phyloP scores from a whole-genome alignment of 2,113 vertebrate genomes.

The Aviceda subcristata region DNA sequence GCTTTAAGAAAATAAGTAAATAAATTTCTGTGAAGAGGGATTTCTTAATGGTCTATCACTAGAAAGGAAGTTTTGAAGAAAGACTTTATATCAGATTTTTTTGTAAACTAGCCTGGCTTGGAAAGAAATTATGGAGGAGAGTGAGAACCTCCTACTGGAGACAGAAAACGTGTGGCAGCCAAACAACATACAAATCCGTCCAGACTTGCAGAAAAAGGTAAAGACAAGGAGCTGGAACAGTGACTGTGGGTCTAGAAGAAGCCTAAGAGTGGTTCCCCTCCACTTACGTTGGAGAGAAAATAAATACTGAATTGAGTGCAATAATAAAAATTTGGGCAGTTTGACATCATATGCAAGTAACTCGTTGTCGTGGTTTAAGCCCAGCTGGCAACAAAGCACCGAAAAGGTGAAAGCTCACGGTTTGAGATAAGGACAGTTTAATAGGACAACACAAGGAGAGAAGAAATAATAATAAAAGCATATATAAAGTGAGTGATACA shows the following conservation, averaged over 20 bases:
- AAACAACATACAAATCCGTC: background rate
- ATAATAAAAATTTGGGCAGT: background rate
- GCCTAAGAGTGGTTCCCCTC: fast-evolving
- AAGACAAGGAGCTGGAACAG: background rate
- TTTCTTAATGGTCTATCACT: background rate
- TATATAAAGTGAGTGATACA: no score
- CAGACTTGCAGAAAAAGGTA: background rate
- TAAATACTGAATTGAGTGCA: background rate
- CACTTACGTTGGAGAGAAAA: background rate
- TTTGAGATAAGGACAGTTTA: no score
- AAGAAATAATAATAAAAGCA: no score
- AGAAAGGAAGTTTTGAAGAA: background rate
- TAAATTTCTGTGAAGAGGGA: background rate
- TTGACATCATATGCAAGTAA: background rate
- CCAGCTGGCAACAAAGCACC: no score
- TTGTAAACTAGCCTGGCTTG: background rate
- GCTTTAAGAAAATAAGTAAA: background rate
- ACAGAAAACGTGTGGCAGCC: background rate
- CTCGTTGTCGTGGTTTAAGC: no score
- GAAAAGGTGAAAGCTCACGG: no score
- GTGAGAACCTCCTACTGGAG: background rate
- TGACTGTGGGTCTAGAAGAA: background rate
- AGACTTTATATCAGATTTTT: background rate
- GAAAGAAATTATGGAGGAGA: background rate
- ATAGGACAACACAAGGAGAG: no score